Conservation (phyloP, 1,140 invertebrate species). For the Mesaphorura yosii region DNA sequence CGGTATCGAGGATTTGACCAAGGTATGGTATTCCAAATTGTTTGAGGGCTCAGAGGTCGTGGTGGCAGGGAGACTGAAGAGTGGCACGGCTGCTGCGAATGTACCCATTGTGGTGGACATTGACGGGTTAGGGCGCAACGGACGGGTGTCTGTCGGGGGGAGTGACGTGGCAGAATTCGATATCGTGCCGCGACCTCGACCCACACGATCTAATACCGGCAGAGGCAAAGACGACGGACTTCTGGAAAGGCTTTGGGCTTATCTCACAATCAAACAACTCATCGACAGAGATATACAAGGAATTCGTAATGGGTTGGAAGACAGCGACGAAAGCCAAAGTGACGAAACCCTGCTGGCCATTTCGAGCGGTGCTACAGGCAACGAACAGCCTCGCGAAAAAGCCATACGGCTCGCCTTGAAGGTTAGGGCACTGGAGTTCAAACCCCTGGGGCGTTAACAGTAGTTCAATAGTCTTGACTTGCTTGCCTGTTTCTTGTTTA, state of each 20-base stretch:
- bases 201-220: not conserved
- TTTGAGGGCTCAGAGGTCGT: constrained; percentile 49
- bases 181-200: not conserved
- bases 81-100: not conserved
- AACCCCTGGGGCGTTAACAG: no score
- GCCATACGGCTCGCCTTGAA: constrained; percentile 7
- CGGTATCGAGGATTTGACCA: constrained; percentile 37
- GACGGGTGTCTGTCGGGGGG: not conserved
- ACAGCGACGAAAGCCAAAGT: constrained; percentile 29
- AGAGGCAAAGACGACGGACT: constrained; percentile 21
- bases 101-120: constrained; percentile 1
- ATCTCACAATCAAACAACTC: constrained; percentile 52
- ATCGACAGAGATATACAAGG: constrained; percentile 39
- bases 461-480: no score
- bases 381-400: not conserved
- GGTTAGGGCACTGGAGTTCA: constrained; percentile 37
- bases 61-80: constrained; percentile 42
- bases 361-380: not conserved
- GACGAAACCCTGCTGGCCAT: not conserved
- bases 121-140: not conserved
- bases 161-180: not conserved
- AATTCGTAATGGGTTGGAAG: not conserved
- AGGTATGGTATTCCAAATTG: constrained; percentile 41
- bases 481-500: not conserved
- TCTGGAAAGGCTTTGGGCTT: constrained; percentile 54